phyloP scores from a whole-genome alignment of 2,888 invertebrate species.

The Lithophane leautieri region DNA sequence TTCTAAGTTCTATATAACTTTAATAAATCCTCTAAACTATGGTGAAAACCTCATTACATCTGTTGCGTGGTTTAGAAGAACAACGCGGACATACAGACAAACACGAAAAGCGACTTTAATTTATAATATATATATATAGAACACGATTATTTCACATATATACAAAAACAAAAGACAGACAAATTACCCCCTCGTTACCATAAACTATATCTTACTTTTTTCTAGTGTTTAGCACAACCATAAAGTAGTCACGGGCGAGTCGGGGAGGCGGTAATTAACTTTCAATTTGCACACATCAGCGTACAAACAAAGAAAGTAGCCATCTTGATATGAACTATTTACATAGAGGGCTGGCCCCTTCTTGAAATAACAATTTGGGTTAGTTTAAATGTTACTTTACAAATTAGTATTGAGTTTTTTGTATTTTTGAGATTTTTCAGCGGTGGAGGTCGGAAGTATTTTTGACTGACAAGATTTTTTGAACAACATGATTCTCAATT shows the following conservation, averaged over 20 bases:
- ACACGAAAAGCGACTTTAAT: no score
- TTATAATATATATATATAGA: background rate
- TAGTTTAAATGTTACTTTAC: conserved; percentile 69
- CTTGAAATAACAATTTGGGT: conserved; percentile 62
- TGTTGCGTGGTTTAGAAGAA: no score
- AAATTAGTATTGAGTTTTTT: conserved; percentile 33
- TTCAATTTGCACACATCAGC: conserved; percentile 83
- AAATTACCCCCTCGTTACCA: conserved; percentile 56
- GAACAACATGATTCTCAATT: background rate
- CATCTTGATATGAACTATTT: conserved; percentile 71
- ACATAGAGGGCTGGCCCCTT: conserved; percentile 42
- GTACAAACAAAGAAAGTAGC: conserved; percentile 79
- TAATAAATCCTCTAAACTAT: no score
- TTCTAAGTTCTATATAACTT: no score
- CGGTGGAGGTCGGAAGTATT: background rate
- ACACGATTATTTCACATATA: conserved; percentile 7
- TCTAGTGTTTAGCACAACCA: conserved; percentile 48
- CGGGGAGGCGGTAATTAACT: conserved; percentile 81
- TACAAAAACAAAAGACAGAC: conserved; percentile 47
- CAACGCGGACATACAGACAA: no score
- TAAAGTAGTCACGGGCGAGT: conserved; percentile 63
- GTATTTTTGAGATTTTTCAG: background rate
- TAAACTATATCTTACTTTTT: conserved; percentile 56
- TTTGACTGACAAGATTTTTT: background rate
- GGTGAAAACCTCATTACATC: no score